These are phyloP conservation scores for Apostichopus leukothele DNA, from an alignment of 53 echinoderm and acorn worm species.

Conservation along the genomic window DNA sequence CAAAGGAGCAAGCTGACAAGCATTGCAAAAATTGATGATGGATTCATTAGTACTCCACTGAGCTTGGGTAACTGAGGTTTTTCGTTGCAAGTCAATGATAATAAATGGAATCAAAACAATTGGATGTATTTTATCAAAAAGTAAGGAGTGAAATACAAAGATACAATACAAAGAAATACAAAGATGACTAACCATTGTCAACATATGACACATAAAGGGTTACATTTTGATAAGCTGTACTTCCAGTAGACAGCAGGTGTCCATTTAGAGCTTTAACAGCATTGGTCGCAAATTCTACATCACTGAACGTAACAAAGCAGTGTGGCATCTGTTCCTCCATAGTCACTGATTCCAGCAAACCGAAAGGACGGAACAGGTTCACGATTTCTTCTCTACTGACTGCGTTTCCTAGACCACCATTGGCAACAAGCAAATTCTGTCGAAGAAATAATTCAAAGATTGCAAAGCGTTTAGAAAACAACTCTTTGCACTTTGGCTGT, in stretches of 20 bases:
- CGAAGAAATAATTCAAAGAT: background rate
- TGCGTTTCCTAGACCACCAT: slow-evolving; percentile 90
- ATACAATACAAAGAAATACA: too few species aligned
- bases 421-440: slow-evolving; percentile 86
- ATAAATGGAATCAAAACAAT: too few species aligned
- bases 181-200: slow-evolving; percentile 62
- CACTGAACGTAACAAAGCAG: slow-evolving; percentile 74
- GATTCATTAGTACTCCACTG: too few species aligned
- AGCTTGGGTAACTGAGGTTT: too few species aligned
- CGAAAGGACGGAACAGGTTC: slow-evolving; percentile 66
- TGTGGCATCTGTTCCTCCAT: slow-evolving; percentile 88
- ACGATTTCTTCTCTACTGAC: slow-evolving; percentile 71
- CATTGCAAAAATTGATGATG: too few species aligned
- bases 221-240: slow-evolving; percentile 45
- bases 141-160: too few species aligned
- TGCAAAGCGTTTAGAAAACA: too few species aligned
- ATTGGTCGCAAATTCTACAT: slow-evolving; percentile 41
- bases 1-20: too few species aligned
- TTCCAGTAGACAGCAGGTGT: slow-evolving; percentile 54
- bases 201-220: slow-evolving; percentile 78
- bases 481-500: too few species aligned
- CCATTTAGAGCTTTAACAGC: slow-evolving; percentile 76
- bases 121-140: too few species aligned
- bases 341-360: slow-evolving; percentile 68
- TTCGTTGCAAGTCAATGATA: too few species aligned